Evolutionary conservation across 2,797 vertebrate genomes (phyloP), one percentile per base, ranked within the genome.

Genomic region (Poeciliopsis presidionis): DNA sequence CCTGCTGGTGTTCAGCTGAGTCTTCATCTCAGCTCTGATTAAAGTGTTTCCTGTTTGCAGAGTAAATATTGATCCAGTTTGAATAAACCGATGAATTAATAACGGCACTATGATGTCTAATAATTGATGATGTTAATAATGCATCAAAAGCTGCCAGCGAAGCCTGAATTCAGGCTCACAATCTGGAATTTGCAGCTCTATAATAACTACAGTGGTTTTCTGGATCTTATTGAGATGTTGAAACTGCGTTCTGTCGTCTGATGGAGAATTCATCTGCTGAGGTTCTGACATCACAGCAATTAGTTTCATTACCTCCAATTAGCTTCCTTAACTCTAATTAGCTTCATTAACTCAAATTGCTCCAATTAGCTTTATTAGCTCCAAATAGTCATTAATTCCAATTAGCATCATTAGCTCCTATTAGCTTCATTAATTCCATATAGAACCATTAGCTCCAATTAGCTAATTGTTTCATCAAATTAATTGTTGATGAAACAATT

Each of bases 281-380:
- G 2, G 84, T 76, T 85, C 80, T 82, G 71, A 85, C 43, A 78
- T 87, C 86, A 84, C 70, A 85, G 90, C 91, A 95, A 95, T 94
- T 94, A 95, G 89, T 86, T 8, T 7, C 18, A 22, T 18, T 47
- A 45, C 11, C 45, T 13, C 45, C 2, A 45, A 13, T 47, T 47
- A 46, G 12, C 45, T 14, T 46, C 12, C 1, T 46, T 14, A 14
- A 0, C 4, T 14, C 13, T 13, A 46, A 46, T 14, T 46, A 46
- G 45, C 45, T 13, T 4, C 12, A 14, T 46, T 4, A 46, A 33
- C 30, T 33, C 30, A 2, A 33, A 33, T 33, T 33, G 1, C 45
- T 4, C 13, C 45, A 45, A 45, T 45, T 45, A 45, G 43, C 43
- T 39, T 39, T 47, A 41, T 1, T 41, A 9, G 1, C 45, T 1